Evolutionary conservation across 2,888 invertebrate genomes (phyloP).

Genomic region (Bellardia bayeri): DNA sequence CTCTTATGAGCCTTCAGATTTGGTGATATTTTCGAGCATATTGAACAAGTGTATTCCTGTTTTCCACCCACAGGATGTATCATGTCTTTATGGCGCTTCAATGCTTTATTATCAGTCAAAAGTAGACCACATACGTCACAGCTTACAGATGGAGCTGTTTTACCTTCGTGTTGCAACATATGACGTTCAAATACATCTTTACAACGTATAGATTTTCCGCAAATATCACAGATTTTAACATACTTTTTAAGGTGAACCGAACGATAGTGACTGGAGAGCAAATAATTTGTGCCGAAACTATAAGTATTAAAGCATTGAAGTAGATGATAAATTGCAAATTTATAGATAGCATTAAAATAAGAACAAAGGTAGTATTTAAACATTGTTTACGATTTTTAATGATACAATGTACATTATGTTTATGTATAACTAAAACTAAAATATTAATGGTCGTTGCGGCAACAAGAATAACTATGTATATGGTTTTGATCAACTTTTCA

Average conservation of each 20-base stretch:
- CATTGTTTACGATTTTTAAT: too few relatives aligned
- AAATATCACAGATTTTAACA: conserved; percentile 82
- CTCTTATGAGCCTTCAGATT: conserved; percentile 79
- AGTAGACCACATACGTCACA: conserved; percentile 80
- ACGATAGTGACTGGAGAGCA: conserved; percentile 79
- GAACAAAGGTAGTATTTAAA: too few relatives aligned
- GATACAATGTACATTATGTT: too few relatives aligned
- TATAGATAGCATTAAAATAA: neutral
- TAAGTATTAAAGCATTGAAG: neutral
- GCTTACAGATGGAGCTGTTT: conserved; percentile 77
- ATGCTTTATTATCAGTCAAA: conserved; percentile 79
- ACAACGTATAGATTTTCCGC: conserved; percentile 81
- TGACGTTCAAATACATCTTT: conserved; percentile 80
- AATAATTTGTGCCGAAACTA: conserved; percentile 80
- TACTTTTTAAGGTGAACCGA: conserved; percentile 81
- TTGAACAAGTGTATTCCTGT: conserved; percentile 79
- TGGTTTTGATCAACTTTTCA: too few relatives aligned
- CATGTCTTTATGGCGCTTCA: conserved; percentile 81
- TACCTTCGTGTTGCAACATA: conserved; percentile 81
- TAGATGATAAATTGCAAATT: neutral
- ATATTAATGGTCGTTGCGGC: too few relatives aligned
- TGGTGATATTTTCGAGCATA: conserved; percentile 81
- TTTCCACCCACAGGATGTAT: conserved; percentile 79
- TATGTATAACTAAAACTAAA: too few relatives aligned
- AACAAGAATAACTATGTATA: too few relatives aligned